Evolutionary conservation across 2,113 vertebrate species (phyloP).

Genomic region (Syngnathoides biaculeatus): DNA sequence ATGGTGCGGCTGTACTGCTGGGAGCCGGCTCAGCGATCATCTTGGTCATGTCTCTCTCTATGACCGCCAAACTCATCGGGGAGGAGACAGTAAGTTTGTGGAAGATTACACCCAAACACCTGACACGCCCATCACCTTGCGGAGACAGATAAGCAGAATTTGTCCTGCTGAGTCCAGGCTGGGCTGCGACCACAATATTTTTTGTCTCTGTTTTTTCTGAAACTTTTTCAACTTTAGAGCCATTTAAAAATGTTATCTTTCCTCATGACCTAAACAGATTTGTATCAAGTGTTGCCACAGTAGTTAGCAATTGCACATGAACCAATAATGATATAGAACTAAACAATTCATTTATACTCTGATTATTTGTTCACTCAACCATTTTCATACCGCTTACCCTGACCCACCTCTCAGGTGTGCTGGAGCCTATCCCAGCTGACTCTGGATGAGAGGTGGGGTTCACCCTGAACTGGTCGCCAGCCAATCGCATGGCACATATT

Average conservation of each 20-base stretch:
- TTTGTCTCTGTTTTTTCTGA: neutral
- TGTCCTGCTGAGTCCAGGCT: conserved; percentile 3
- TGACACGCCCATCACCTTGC: neutral
- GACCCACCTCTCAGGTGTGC: no score
- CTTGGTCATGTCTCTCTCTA: conserved; percentile 86
- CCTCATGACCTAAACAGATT: neutral
- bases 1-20: conserved; percentile 71
- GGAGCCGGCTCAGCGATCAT: conserved; percentile 81
- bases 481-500: no score
- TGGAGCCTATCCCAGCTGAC: no score
- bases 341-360: neutral
- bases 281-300: neutral
- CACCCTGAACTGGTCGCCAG: no score
- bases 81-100: conserved; percentile 75
- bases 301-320: neutral
- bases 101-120: neutral
- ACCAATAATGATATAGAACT: no score
- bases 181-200: neutral
- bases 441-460: no score
- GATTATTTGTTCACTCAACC: no score
- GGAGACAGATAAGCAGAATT: neutral
- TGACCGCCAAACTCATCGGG: conserved; percentile 87
- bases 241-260: neutral
- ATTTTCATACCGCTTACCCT: no score
- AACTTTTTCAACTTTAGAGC: neutral